Percentiles rank a stretch among this genome's conserved stretches.
Conservation (phyloP, 2,888 invertebrate genomes). For the Sepioteuthis lessoniana region DNA sequence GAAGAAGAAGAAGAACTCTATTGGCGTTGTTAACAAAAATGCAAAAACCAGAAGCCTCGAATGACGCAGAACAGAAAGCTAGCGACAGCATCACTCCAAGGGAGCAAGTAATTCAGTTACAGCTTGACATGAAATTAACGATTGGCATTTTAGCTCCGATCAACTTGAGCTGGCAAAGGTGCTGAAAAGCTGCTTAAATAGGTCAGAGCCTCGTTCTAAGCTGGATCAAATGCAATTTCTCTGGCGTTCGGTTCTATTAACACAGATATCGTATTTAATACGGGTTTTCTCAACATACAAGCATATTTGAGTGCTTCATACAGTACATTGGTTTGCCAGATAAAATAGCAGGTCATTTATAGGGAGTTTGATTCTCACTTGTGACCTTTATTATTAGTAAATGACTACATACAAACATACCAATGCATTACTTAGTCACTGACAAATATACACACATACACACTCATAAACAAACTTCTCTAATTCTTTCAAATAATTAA, state of each 20-base stretch:
- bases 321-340: too few species aligned
- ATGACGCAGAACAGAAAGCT: not conserved
- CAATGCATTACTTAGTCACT: not conserved
- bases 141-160: slow-evolving; percentile 21
- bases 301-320: too few species aligned
- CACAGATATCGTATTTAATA: not conserved
- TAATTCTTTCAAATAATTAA: too few species aligned
- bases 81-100: not conserved
- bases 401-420: not conserved
- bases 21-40: not conserved
- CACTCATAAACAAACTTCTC: too few species aligned
- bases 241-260: not conserved
- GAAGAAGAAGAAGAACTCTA: not conserved
- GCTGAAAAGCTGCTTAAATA: not conserved
- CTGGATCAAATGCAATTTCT: not conserved
- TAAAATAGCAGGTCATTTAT: too few species aligned
- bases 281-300: too few species aligned
- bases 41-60: not conserved
- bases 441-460: too few species aligned
- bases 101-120: not conserved
- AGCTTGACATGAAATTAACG: not conserved
- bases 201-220: slow-evolving; percentile 5
- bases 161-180: not conserved
- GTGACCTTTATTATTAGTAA: too few species aligned
- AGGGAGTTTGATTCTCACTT: too few species aligned